Conservation (phyloP, 2,797 vertebrate genomes). For the Syncerus caffer region DNA sequence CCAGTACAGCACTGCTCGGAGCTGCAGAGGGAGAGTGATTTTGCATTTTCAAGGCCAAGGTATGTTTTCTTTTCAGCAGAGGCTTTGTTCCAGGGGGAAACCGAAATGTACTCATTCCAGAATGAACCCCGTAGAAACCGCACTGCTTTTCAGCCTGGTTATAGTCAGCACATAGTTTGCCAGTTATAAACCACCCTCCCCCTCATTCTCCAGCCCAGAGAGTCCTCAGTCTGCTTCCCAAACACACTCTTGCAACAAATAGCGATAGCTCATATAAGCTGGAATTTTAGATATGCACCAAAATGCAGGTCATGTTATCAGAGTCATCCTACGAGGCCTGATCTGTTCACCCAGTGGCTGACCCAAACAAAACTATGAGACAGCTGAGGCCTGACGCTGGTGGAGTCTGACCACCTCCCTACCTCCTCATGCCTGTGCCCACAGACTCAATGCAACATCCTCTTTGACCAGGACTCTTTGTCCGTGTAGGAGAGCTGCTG, state of each 20-base stretch:
- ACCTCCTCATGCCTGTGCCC: accelerated
- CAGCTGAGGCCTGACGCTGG: accelerated
- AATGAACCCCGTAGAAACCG: constrained; percentile 62
- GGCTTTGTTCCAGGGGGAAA: constrained; percentile 48
- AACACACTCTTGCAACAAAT: not conserved
- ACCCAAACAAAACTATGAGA: not conserved
- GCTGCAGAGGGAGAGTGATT: not conserved
- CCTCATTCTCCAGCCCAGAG: constrained; percentile 23
- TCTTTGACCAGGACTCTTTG: not conserved
- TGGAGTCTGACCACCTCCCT: not conserved
- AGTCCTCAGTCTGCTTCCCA: constrained; percentile 31
- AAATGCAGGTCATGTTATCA: not conserved
- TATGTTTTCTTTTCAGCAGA: constrained; percentile 60
- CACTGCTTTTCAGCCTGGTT: constrained; percentile 40
- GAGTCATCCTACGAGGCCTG: not conserved
- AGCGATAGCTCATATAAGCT: not conserved
- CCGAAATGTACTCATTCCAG: constrained; percentile 27
- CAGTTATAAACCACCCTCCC: constrained; percentile 45
- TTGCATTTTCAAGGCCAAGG: constrained; percentile 38
- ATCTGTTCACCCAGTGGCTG: not conserved
- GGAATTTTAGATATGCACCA: not conserved
- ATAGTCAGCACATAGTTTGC: constrained; percentile 72
- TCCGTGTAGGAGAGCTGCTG: not conserved
- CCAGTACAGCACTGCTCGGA: not conserved
- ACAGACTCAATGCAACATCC: not conserved